Evolutionary conservation across 2,888 invertebrate genomes (phyloP), one percentile per base, ranked within the genome.

Genomic region (Cerastis leucographa): DNA sequence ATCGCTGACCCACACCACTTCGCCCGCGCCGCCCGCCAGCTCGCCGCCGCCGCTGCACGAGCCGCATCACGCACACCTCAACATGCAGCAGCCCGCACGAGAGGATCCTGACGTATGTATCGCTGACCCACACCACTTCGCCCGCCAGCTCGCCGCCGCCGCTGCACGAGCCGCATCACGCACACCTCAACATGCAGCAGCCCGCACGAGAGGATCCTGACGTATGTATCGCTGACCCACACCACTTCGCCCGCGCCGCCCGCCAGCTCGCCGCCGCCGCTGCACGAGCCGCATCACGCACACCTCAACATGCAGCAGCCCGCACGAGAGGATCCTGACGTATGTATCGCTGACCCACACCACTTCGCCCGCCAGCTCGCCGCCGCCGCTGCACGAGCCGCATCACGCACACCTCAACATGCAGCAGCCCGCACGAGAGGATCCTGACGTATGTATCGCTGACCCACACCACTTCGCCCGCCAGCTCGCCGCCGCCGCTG

Each of bases 71-170:
- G 73, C 1, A 76, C 87, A 54, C 54, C 54, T n/a, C 54, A 54
- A 89, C 46, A 89, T 90, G 51, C 92, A 91, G 62, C 89, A 80
- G 68, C 85, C 83, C 6, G 49, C 77, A 22, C 80, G 98, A 89
- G 98, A 99, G 94, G 98, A 99, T 96, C 98, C 98, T 71, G 98
- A 98, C 93, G 98, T 98, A 95, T 97, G 98, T 97, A 67, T 4
- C 17, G 35, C 35, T 35, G 35, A 35, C 35, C 35, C 35, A n/a
- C n/a, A n/a, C n/a, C n/a, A n/a, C n/a, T n/a, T n/a, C 84, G 14
- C 84, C 84, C 7, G 56, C 74, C 44, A 81, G 84, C 68, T 81
- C 82, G 14, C 93, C 92, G 76, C 93, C 92, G 72, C 91, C 91
- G 74, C 90, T 91, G 76, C 91, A 88, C 86, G 87, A 87, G 19